Percentiles rank a stretch among this genome's conserved stretches.
phyloP scores from a whole-genome alignment of 2,797 vertebrate species.

The Taenioides sp. region DNA sequence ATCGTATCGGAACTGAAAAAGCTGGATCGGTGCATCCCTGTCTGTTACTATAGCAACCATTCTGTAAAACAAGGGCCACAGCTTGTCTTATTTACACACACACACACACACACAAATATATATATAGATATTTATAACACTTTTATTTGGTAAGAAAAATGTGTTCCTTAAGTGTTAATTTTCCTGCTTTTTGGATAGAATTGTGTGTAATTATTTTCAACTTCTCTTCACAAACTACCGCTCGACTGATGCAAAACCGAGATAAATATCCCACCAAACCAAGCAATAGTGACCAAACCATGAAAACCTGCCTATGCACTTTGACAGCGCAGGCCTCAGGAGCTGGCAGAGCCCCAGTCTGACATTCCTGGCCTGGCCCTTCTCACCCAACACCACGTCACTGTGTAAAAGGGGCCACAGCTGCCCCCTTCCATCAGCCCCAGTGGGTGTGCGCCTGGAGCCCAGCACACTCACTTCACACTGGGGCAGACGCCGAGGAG shows the following conservation, averaged over 20 bases:
- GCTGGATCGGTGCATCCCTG: too few relatives aligned
- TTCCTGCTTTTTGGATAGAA: not conserved
- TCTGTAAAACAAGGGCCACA: too few relatives aligned
- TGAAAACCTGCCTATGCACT: not conserved
- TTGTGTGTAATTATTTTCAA: not conserved
- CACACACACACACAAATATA: too few relatives aligned
- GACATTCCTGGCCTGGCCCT: slow-evolving; percentile 81
- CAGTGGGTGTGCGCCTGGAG: slow-evolving; percentile 88
- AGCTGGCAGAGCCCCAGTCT: slow-evolving; percentile 53
- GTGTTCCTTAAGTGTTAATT: not conserved
- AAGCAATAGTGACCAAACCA: not conserved
- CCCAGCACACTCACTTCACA: slow-evolving; percentile 76
- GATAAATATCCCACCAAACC: not conserved
- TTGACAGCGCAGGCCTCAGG: slow-evolving; percentile 22
- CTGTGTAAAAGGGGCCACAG: slow-evolving; percentile 95
- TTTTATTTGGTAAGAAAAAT: too few relatives aligned
- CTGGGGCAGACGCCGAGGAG: not conserved
- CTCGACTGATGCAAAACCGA: not conserved
- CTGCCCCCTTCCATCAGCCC: slow-evolving; percentile 92
- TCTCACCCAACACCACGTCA: slow-evolving; percentile 89
- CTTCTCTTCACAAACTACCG: too few relatives aligned
- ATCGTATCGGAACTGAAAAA: too few relatives aligned
- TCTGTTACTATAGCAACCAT: too few relatives aligned
- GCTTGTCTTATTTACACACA: too few relatives aligned
- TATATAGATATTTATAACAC: too few relatives aligned